These are phyloP conservation scores for Meandrusa payeni DNA, from an alignment of 2,888 invertebrate species.

Conservation along the genomic window DNA sequence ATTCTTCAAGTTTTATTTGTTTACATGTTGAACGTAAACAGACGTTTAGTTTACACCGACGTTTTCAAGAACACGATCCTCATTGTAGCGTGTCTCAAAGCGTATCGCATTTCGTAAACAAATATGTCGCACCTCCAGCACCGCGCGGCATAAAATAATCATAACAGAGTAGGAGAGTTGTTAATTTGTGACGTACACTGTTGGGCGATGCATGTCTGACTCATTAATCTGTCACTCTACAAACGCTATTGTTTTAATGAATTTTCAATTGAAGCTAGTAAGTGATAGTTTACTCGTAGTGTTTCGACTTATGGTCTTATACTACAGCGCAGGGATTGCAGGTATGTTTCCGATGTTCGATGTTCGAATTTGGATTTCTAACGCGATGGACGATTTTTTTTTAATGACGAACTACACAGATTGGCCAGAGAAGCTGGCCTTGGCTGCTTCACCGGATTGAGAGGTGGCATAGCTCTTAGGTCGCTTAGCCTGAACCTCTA, in stretches of 20 bases:
- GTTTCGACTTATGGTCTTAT: no score
- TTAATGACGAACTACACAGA: no score
- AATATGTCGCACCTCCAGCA: conserved; percentile 13
- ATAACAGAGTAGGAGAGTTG: conserved; percentile 11
- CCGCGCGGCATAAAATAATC: conserved; percentile 13
- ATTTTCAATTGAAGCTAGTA: neutral
- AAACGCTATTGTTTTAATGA: conserved; percentile 2
- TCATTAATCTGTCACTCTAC: conserved; percentile 7
- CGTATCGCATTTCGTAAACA: conserved; percentile 22
- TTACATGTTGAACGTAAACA: conserved; percentile 12
- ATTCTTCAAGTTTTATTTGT: conserved; percentile 18
- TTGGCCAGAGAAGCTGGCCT: no score
- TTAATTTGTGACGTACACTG: conserved; percentile 11
- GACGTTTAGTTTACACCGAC: conserved; percentile 5
- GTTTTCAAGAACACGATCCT: conserved; percentile 11
- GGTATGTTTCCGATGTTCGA: no score
- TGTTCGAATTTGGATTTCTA: no score
- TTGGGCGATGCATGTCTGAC: conserved; percentile 5
- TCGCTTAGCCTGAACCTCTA: no score
- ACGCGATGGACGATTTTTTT: no score
- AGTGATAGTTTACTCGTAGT: neutral
- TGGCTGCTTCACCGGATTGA: no score
- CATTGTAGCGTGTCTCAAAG: conserved; percentile 12
- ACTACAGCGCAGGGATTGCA: no score
- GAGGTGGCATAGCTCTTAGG: no score